Base-by-base conservation (phyloP, 53 echinoderm and acorn worm species). In the Antedon mediterranea region DNA sequence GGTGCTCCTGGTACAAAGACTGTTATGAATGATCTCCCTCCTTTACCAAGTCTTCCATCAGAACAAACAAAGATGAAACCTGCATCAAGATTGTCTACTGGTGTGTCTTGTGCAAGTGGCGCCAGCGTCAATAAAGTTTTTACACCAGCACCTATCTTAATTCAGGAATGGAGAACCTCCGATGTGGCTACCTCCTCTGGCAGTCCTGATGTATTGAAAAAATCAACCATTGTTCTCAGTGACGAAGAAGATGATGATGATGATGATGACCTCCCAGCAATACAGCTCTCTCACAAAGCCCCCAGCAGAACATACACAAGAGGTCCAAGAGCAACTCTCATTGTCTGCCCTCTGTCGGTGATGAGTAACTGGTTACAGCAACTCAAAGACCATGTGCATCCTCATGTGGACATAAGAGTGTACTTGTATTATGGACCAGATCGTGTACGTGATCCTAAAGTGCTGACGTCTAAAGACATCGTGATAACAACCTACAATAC, bases 401-500 rank as follows among this genome's bases (percentile, higher is more conserved):
- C 91, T 20, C 81, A 85, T 32, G 87, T 87, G 6, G 79, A 87
- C 30, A 81, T 94, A 32, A 82, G 85, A 29, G 79, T 94, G 2
- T 87, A 87, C 34, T 80, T 81, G n/a, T 89, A 88, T 73, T 89
- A 94, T 72, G 95, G 95, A 31, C 77, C 83, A 15, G 82, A 87
- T 31, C 74, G 89, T 43, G 83, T 81, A 30, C 80, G 77, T 74
- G 87, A 85, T 30, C 86, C 85, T 18, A 31, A 77, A 32, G 43
- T 85, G 29, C 84, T 94, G 20, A 37, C 78, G 0, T 28, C 43
- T 43, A 80, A 91, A 75, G 91, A 94, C 44, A 87, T 91, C 0
- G 87, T 94, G 74, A 81, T 94, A 71, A 91, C 95, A 33, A 94
- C 95, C 6, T 91, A 94, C 73, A 91, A 71, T 76, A 89, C 91